Conservation (phyloP, 2,888 invertebrate genomes). For the Dolichomitus sp. region DNA sequence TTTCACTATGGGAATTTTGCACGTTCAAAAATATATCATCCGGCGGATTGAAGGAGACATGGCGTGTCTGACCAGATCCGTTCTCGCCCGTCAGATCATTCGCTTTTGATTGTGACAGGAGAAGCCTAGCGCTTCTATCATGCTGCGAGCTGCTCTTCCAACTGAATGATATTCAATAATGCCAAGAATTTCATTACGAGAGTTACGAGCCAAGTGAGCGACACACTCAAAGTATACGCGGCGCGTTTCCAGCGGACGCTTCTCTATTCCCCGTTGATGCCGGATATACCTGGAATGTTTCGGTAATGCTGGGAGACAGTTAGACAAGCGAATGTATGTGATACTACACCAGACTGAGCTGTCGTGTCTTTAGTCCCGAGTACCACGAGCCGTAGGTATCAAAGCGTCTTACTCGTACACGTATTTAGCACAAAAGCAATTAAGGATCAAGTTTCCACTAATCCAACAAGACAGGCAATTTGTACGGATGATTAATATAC, state of each 20-base stretch:
- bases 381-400: slow-evolving; percentile 30
- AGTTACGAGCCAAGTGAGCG: slow-evolving; percentile 74
- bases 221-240: slow-evolving; percentile 44
- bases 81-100: slow-evolving; percentile 60
- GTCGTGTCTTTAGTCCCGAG: slow-evolving; percentile 29
- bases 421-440: slow-evolving; percentile 48
- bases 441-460: slow-evolving; percentile 18
- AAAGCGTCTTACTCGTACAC: slow-evolving; percentile 44
- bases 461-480: slow-evolving; percentile 39
- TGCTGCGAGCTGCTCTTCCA: slow-evolving; percentile 73
- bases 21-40: background rate
- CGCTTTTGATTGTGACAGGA: slow-evolving; percentile 41
- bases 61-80: slow-evolving; percentile 57
- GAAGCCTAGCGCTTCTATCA: slow-evolving; percentile 3
- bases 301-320: slow-evolving; percentile 65
- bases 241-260: slow-evolving; percentile 43
- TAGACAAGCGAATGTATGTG: slow-evolving; percentile 68
- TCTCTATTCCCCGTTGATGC: slow-evolving; percentile 39
- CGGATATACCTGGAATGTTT: slow-evolving; percentile 53
- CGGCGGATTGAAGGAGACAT: slow-evolving; percentile 29
- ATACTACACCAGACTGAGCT: slow-evolving; percentile 25
- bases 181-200: slow-evolving; percentile 82
- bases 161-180: slow-evolving; percentile 80
- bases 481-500: slow-evolving; percentile 43
- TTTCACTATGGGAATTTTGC: background rate